Evolutionary conservation across 2,888 invertebrate genomes (phyloP), one percentile per base, ranked within the genome.

Genomic region (Pristionchus exspectatus): DNA sequence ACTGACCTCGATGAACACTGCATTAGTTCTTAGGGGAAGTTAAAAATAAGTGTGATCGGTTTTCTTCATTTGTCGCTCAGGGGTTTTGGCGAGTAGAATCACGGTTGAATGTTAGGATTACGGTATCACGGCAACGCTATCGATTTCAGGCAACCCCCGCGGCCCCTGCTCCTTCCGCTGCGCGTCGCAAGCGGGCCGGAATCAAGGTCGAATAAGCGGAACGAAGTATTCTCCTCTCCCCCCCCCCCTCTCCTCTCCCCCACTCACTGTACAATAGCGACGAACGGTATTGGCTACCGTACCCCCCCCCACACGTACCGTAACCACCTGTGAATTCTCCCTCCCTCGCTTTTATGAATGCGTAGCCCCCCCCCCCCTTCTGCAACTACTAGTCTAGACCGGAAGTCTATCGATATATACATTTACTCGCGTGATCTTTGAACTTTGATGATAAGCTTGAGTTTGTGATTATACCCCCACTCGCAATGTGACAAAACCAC

Each of bases 151-250:
- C 72, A 14, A 30, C 30, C 30, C 24, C 77, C 21, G 27, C 74
- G 38, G 27, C 74, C 9, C 21, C 33, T 10, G 50, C 81, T 81
- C 33, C 74, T 27, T 21, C 38, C 0, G 44, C 74, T 24, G 38
- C 38, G 38, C 81, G 81, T 27, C 81, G 81, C 50, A 81, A 81
- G 81, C 81, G 81, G 50, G 81, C 81, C 81, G 81, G 81, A 50
- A 81, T 81, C 81, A 81, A 24, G 24, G 50, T 81, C 54, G 81
- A 81, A 81, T 81, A 54, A 81, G 54, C 81, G 81, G 81, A 54
- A 81, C 81, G 81, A n/a, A 81, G 27, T 16, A 77, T 30, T 81
- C 7, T 27, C 12, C 54, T 4, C 24, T 21, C n/a, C 77, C 14
- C 24, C 27, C 14, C 24, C 77, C 16, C 33, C 14, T 30, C 30